Evolutionary conservation across 2,113 vertebrate species (phyloP).

Genomic region (Platichthys stellatus): DNA sequence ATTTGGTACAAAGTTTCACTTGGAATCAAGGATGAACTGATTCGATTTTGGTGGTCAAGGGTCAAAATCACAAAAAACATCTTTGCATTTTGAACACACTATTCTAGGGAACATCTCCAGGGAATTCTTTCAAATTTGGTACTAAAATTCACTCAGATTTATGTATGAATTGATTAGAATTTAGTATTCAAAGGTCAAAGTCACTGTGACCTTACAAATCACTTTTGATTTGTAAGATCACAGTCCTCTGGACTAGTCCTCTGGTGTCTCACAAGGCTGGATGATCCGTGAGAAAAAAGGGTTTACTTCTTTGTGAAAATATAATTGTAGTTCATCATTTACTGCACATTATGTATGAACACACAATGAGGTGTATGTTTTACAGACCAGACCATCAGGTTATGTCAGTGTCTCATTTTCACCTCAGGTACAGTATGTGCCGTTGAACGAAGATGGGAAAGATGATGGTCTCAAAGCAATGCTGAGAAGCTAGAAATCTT

Average conservation of each 20-base stretch:
- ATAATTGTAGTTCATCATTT: neutral
- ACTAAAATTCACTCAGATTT: no score
- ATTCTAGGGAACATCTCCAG: neutral
- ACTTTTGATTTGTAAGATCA: neutral
- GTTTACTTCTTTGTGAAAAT: neutral
- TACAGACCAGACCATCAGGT: conserved; percentile 37
- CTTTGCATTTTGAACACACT: no score
- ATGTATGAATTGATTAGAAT: neutral
- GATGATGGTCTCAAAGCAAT: conserved; percentile 14
- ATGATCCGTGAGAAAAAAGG: conserved; percentile 8
- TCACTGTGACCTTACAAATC: neutral
- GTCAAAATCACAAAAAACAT: no score
- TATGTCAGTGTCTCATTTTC: conserved; percentile 27
- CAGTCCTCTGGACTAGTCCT: neutral
- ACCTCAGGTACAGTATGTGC: conserved; percentile 18
- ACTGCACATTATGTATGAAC: conserved; percentile 11
- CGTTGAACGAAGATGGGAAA: conserved; percentile 17
- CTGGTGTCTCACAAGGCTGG: neutral
- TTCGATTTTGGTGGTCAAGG: no score
- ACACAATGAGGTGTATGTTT: conserved; percentile 15
- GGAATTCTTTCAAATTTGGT: neutral
- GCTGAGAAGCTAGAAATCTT: conserved; percentile 27
- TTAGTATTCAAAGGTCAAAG: neutral
- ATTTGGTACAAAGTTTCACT: no score
- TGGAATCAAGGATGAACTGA: no score